Conservation (phyloP, 1,140 invertebrate species). For the Diabrotica undecimpunctata region DNA sequence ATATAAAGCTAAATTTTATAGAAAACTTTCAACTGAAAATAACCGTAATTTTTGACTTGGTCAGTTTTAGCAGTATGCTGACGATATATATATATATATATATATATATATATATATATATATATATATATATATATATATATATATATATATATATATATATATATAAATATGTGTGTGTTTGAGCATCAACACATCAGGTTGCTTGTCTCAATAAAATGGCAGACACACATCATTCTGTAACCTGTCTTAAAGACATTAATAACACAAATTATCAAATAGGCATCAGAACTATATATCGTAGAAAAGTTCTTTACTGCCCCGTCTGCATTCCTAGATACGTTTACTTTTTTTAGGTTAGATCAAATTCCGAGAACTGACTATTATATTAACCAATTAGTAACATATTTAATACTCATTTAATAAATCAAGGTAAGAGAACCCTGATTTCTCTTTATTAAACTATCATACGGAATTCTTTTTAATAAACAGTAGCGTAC, state of each 20-base stretch:
- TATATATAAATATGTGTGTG: too few relatives aligned
- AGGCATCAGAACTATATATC: slow-evolving; percentile 13
- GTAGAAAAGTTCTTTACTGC: slow-evolving; percentile 4
- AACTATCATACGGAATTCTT: slow-evolving; percentile 12
- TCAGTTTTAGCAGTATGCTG: too few relatives aligned
- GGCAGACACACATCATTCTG: slow-evolving; percentile 1
- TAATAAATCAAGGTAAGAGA: slow-evolving; percentile 18
- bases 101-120: too few relatives aligned
- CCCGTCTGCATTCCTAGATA: slow-evolving; percentile 11
- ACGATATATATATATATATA: too few relatives aligned
- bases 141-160: too few relatives aligned
- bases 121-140: too few relatives aligned
- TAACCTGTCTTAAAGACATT: slow-evolving; percentile 3
- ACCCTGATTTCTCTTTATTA: slow-evolving; percentile 19
- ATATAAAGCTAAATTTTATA: too few relatives aligned
- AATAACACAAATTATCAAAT: slow-evolving; percentile 15
- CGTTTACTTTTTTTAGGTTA: slow-evolving; percentile 9
- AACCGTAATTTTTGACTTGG: too few relatives aligned
- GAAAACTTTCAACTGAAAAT: too few relatives aligned
- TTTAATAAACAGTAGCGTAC: slow-evolving; percentile 5
- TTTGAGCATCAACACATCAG: too few relatives aligned
- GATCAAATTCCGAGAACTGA: slow-evolving; percentile 10
- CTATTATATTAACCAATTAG: slow-evolving; percentile 20
- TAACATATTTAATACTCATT: slow-evolving; percentile 20
- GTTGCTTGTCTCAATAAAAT: background rate